Percentiles rank a stretch among this genome's conserved stretches.
These are phyloP conservation scores for Lamellibrachia satsuma DNA, from an alignment of 2,888 invertebrate species.

Conservation along the genomic window DNA sequence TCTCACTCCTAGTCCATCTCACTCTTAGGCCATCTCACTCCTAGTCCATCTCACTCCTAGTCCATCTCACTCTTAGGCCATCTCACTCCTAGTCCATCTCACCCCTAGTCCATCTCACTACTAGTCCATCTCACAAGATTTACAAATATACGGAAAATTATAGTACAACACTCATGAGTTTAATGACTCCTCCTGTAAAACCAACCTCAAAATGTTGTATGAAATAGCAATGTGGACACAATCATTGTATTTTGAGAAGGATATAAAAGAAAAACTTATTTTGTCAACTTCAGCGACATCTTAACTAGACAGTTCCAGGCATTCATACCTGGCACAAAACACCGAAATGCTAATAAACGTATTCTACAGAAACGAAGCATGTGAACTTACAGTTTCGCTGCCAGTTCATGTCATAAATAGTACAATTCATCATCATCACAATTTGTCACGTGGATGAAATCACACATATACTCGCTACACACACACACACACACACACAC, in stretches of 20 bases:
- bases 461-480: slow-evolving; percentile 1
- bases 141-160: background rate
- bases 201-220: background rate
- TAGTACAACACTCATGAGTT: background rate
- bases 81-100: too few species aligned
- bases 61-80: too few species aligned
- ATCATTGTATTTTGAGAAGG: background rate
- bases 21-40: too few species aligned
- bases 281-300: background rate
- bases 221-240: background rate
- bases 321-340: background rate
- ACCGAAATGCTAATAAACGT: background rate
- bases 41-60: too few species aligned
- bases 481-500: slow-evolving; percentile 17
- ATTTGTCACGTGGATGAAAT: slow-evolving; percentile 1
- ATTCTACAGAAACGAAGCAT: background rate
- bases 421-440: background rate
- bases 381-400: background rate
- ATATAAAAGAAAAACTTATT: background rate
- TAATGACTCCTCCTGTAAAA: background rate
- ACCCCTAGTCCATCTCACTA: too few species aligned
- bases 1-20: too few species aligned
- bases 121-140: background rate
- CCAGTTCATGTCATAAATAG: background rate
- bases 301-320: background rate